A percentile compares a stretch with the other conserved stretches of the same genome.
These are phyloP conservation scores for Girardia tigrina DNA, from an alignment of 2,888 invertebrate genomes.

Conservation along the genomic window DNA sequence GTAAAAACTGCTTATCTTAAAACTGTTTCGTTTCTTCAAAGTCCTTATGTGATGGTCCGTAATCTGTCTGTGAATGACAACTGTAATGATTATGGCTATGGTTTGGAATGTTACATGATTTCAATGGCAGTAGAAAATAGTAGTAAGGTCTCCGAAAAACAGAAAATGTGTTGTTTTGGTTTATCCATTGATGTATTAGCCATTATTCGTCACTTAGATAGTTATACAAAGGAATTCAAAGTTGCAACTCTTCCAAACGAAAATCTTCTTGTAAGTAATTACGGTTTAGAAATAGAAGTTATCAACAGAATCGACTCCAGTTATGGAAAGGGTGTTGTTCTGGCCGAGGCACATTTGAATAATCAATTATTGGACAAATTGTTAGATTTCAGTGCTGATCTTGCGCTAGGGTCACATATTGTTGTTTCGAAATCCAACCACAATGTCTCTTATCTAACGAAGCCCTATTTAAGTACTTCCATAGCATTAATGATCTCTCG, in stretches of 20 bases:
- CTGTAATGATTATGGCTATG: conserved; percentile 27
- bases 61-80: conserved; percentile 24
- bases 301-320: not conserved
- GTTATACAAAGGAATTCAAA: not conserved
- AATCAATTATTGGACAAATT: conserved; percentile 19
- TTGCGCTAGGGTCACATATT: conserved; percentile 26
- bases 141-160: not conserved
- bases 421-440: conserved; percentile 27
- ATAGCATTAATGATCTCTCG: conserved; percentile 30
- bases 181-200: conserved; percentile 28
- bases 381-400: conserved; percentile 12
- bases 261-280: not conserved
- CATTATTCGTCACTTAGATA: not conserved
- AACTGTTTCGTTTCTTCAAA: conserved; percentile 11
- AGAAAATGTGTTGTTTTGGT: conserved; percentile 30
- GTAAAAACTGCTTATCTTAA: not conserved
- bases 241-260: not conserved
- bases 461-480: conserved; percentile 26
- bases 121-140: not conserved
- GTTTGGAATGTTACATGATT: conserved; percentile 19
- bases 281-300: conserved; percentile 8
- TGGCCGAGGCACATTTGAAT: not conserved
- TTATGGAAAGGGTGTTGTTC: not conserved
- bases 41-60: conserved; percentile 31
- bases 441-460: conserved; percentile 28